Evolutionary conservation across 2,113 vertebrate genomes (phyloP), one percentile per base, ranked within the genome.

Genomic region (Periophthalmus modestus): DNA sequence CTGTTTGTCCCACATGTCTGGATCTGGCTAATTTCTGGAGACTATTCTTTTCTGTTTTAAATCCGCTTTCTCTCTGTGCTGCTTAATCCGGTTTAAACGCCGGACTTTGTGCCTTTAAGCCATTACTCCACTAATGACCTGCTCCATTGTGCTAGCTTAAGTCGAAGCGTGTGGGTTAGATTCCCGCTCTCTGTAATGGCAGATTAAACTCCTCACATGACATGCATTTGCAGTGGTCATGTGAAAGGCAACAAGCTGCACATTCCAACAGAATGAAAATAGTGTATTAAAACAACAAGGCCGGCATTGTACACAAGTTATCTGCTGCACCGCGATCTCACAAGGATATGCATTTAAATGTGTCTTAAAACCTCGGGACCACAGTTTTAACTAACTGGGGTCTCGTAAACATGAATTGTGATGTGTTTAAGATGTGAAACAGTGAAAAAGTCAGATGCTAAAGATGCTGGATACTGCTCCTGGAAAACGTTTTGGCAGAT

Each of bases 21-120:
- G 3, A 78, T 80, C 82, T 24, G 66, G 72, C 75, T 88, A 89
- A 88, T 91, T 90, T 84, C 72, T 69, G 69, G 10, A 34, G 84
- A 87, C 66, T 76, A 72, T 83, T 85, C 88, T 89, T 85, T 78
- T 75, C 69, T 86, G 85, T 63, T 86, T 83, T 81, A 92, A 92
- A 95, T 94, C 94, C 92, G 88, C 92, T 94, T 92, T 7, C 10
- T 15, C 18, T 82, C 66, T n/a, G 4, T 7, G 34, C 23, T 24
- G 80, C 79, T 80, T 91, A 92, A 93, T 91, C 87, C 85, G 14
- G 4, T 28, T 19, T 52, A 23, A 66, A 66, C 16, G 73, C 48
- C 39, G 39, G 59, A 14, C 23, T 59, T 28, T 57, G 47, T 34
- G 2, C 62, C 70, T 6, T 58, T n/a, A 66, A 71, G 73, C 15